Base-by-base conservation (phyloP, 2,888 invertebrate genomes). In the Dorcus hopei region DNA sequence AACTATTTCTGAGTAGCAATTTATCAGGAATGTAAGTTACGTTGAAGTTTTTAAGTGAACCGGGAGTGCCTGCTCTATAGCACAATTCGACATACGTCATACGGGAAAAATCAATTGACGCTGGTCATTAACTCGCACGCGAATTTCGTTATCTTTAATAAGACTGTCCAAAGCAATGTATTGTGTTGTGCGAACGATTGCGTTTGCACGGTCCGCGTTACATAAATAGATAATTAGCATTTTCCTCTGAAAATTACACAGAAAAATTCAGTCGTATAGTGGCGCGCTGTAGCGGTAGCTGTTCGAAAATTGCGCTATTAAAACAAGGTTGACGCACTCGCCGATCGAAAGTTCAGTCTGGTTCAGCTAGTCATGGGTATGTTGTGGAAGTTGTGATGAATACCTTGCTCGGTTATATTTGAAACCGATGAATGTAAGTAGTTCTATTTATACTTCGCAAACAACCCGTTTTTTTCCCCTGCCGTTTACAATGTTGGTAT, bases 41-140 rank as follows among this genome's bases (percentile, higher is more conserved):
- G 26, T 4, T 7, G 26, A 33, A 33, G 26, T 33, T 33, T 26
- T 33, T 6, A 33, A 33, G 26, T 33, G 26, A 33, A 33, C 26
- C 26, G 26, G 26, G 26, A 33, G 26, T 33, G 26, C 26, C 26
- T 33, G 26, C 26, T 33, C 4, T 33, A 19, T 19, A 33, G 1
- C 26, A 33, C 26, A 33, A 33, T 33, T 33, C 67, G 64, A 57
- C 60, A 63, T 66, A 69, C 68, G 68, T 66, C 69, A 68, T 60
- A 55, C 52, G 60, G 57, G 65, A 64, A 67, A 68, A 68, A 69
- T 68, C 68, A 67, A 68, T 68, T 62, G 61, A 61, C 58, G 52
- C 56, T 56, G 59, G 57, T 65, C 65, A 65, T 63, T 63, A 60
- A 54, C 54, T 54, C 52, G 50, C 63, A 63, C 63, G 63, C 63